Evolutionary conservation across 1,140 invertebrate species (phyloP).

Genomic region (Pararge aegeria): DNA sequence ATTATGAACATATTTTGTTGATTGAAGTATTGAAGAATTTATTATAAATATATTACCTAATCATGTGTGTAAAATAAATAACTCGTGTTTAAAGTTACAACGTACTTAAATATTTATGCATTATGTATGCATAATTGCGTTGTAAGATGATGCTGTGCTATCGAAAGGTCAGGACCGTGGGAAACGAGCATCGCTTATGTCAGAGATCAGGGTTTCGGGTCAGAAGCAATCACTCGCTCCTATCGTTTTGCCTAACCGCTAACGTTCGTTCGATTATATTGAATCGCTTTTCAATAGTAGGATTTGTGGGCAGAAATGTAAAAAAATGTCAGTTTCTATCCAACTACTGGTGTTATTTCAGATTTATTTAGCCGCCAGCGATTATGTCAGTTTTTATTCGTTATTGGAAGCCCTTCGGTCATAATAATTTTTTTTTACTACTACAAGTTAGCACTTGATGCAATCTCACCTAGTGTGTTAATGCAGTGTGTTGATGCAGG

Average conservation of each 20-base stretch:
- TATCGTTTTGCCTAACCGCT: not conserved
- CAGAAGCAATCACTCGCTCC: constrained; percentile 2
- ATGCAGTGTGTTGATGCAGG: too few relatives aligned
- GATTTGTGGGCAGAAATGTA: not conserved
- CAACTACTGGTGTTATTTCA: not conserved
- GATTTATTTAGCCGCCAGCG: not conserved
- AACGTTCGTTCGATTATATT: not conserved
- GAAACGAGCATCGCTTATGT: constrained; percentile 15
- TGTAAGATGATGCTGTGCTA: constrained; percentile 1
- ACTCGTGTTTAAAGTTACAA: not conserved
- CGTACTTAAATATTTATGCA: not conserved
- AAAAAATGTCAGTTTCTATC: not conserved
- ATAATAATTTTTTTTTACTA: too few relatives aligned
- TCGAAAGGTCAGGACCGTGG: constrained; percentile 21
- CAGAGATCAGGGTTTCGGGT: constrained; percentile 6
- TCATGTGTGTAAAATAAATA: too few relatives aligned
- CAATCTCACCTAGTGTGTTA: too few relatives aligned
- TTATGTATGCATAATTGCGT: not conserved
- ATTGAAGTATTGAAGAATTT: too few relatives aligned
- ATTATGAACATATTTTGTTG: too few relatives aligned
- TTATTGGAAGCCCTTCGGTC: too few relatives aligned
- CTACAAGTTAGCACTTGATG: too few relatives aligned
- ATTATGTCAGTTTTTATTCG: not conserved
- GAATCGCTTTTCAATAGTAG: not conserved
- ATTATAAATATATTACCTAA: too few relatives aligned